phyloP scores from a whole-genome alignment of 2,888 invertebrate genomes.

The Resseliella maxima region DNA sequence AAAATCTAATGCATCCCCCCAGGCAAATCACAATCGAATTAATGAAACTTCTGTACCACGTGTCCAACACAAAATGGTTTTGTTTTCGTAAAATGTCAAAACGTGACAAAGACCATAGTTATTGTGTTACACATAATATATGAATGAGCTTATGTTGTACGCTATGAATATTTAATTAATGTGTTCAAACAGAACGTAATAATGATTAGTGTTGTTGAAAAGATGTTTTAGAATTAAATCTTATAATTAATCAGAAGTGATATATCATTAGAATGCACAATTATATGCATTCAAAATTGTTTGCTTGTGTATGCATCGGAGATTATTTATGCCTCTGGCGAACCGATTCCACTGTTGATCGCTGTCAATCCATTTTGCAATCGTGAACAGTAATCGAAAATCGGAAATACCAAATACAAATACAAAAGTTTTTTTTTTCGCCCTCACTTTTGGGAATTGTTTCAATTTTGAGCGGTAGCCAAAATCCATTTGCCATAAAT shows the following conservation, averaged over 20 bases:
- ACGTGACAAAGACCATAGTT: slow-evolving; percentile 34
- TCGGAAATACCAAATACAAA: background rate
- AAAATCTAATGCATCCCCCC: background rate
- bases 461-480: background rate
- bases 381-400: background rate
- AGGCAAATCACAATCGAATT: too few relatives aligned
- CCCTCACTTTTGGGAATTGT: background rate
- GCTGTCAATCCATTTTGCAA: background rate
- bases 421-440: background rate
- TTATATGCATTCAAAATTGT: background rate
- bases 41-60: background rate
- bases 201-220: slow-evolving; percentile 39
- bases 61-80: background rate
- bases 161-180: slow-evolving; percentile 53
- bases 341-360: background rate
- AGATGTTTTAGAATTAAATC: background rate
- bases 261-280: background rate
- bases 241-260: background rate
- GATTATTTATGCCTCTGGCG: background rate
- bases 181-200: slow-evolving; percentile 21
- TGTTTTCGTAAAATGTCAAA: slow-evolving; percentile 31
- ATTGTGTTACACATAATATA: slow-evolving; percentile 19
- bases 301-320: background rate
- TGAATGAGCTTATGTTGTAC: slow-evolving; percentile 10
- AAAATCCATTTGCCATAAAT: background rate